Percentiles rank a stretch among this genome's conserved stretches.
These are phyloP conservation scores for Clarias macrocephalus DNA, from an alignment of 2,113 vertebrate genomes.

Conservation along the genomic window DNA sequence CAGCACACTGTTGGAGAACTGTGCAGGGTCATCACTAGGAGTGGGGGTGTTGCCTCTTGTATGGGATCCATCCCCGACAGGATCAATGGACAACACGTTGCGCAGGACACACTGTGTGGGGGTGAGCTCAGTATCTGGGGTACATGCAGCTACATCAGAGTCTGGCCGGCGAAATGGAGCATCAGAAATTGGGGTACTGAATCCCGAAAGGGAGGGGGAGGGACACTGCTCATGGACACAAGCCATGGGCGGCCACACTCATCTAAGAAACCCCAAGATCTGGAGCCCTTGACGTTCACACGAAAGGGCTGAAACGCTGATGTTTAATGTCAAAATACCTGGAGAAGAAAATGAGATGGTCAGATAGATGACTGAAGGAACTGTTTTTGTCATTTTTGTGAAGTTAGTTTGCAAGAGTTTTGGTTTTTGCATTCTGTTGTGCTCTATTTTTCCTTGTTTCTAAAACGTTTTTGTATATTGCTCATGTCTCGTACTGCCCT, in stretches of 20 bases:
- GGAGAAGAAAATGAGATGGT: neutral
- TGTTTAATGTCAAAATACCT: slow-evolving; percentile 42
- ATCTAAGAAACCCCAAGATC: slow-evolving; percentile 53
- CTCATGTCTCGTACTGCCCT: neutral
- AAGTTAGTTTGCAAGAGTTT: neutral
- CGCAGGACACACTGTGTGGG: slow-evolving; percentile 92
- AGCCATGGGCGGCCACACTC: slow-evolving; percentile 76
- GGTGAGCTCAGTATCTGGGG: slow-evolving; percentile 88
- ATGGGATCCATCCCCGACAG: slow-evolving; percentile 65
- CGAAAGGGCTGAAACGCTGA: neutral
- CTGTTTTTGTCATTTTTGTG: neutral
- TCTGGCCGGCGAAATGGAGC: slow-evolving; percentile 82
- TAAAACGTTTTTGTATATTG: neutral
- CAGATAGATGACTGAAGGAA: neutral
- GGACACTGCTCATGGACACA: slow-evolving; percentile 87
- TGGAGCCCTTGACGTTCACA: slow-evolving; percentile 30
- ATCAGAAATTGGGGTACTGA: slow-evolving; percentile 81
- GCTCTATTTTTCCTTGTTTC: neutral
- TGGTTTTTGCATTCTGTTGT: neutral
- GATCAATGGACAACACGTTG: slow-evolving; percentile 85
- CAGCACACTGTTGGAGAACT: slow-evolving; percentile 88
- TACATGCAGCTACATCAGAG: slow-evolving; percentile 84
- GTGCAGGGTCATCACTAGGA: slow-evolving; percentile 80
- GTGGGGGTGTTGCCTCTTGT: slow-evolving; percentile 71
- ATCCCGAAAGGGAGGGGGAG: slow-evolving; percentile 87